Evolutionary conservation across 2,888 invertebrate genomes (phyloP).

Genomic region (Nemoura dubitans): DNA sequence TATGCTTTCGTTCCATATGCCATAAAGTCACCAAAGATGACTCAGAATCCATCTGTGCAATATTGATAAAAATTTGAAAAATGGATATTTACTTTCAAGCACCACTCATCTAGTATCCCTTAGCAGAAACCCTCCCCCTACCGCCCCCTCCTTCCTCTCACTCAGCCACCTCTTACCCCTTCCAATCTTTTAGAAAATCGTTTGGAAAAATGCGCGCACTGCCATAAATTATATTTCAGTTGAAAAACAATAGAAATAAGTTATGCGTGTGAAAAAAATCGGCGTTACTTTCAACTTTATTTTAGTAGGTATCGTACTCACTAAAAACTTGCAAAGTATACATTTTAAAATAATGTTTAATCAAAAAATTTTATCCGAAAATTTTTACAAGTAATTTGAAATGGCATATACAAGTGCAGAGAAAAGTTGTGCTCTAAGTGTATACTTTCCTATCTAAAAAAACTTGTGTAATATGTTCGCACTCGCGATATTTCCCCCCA

Average conservation of each 20-base stretch:
- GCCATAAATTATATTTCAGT: slow-evolving; percentile 7
- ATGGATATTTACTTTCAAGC: slow-evolving; percentile 51
- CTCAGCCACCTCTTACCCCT: slow-evolving; percentile 25
- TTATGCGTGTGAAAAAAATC: not conserved
- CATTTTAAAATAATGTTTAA: not conserved
- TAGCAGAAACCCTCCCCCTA: slow-evolving; percentile 26
- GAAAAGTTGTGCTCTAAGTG: not conserved
- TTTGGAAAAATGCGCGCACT: not conserved
- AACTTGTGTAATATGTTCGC: slow-evolving; percentile 8
- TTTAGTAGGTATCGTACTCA: not conserved
- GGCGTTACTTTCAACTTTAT: not conserved
- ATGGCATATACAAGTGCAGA: not conserved
- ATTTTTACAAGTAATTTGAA: not conserved
- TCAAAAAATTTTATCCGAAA: not conserved
- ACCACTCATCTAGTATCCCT: slow-evolving; percentile 43
- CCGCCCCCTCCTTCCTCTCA: not conserved
- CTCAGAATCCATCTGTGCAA: slow-evolving; percentile 52
- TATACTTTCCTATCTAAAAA: not conserved
- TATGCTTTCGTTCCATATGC: slow-evolving; percentile 47
- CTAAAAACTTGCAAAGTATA: not conserved
- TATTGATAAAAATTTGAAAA: slow-evolving; percentile 52
- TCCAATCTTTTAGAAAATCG: slow-evolving; percentile 19
- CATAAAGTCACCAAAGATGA: slow-evolving; percentile 50
- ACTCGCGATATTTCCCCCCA: slow-evolving; percentile 48
- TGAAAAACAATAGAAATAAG: not conserved